phyloP scores from a whole-genome alignment of 1,140 invertebrate genomes.

The Tribolium castaneum region DNA sequence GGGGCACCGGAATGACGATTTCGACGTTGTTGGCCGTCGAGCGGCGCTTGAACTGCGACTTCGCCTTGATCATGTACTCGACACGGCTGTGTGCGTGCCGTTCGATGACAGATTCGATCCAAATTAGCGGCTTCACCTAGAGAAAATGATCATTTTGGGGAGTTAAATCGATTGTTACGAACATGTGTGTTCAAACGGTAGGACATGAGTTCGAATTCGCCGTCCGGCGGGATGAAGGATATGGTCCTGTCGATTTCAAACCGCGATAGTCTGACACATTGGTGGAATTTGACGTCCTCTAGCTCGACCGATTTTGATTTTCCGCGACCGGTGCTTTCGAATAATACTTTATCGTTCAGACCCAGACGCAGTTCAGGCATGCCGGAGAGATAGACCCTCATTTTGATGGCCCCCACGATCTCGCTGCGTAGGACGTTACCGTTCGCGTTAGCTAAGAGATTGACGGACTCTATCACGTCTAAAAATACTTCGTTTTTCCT shows the following conservation, averaged over 20 bases:
- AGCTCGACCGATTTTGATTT: constrained; percentile 99
- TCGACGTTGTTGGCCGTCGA: constrained; percentile 99
- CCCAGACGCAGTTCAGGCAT: constrained; percentile 99
- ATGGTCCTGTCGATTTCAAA: constrained; percentile 99
- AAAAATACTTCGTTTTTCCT: constrained; percentile 99
- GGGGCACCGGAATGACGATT: constrained; percentile 98
- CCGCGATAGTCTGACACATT: constrained; percentile 95
- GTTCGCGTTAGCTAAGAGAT: constrained; percentile 96
- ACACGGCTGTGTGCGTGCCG: constrained; percentile 97
- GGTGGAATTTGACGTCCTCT: constrained; percentile 99
- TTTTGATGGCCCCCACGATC: constrained; percentile 99
- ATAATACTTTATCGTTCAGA: constrained; percentile 98
- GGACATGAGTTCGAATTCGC: constrained; percentile 99
- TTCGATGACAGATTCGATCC: constrained; percentile 99
- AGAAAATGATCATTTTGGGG: constrained; percentile 28
- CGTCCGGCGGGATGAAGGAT: constrained; percentile 99
- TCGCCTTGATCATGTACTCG: constrained; percentile 99
- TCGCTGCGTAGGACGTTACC: constrained; percentile 98
- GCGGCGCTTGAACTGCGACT: constrained; percentile 97
- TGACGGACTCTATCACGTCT: constrained; percentile 99
- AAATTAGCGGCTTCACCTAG: constrained; percentile 95
- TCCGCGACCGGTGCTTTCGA: constrained; percentile 97
- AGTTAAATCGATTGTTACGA: constrained; percentile 57
- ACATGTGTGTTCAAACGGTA: constrained; percentile 97
- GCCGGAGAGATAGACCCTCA: constrained; percentile 98